A percentile compares a stretch with the other conserved stretches of the same genome.
Evolutionary conservation across 2,888 invertebrate species (phyloP).

Genomic region (Sphaeridia pumilis): DNA sequence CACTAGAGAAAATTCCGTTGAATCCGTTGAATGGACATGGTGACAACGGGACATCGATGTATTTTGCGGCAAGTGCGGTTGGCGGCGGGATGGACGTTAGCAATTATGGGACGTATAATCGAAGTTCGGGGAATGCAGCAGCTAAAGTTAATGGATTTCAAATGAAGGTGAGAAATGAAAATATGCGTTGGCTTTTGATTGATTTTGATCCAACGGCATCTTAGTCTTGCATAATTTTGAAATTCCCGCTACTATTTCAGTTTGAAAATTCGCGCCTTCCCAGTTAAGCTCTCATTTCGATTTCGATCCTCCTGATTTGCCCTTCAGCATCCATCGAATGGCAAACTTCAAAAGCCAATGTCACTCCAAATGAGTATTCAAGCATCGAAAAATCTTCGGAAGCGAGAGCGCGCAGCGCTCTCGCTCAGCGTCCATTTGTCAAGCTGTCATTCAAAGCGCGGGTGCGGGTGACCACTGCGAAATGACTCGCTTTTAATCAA

Average conservation of each 20-base stretch:
- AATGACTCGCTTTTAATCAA: conserved; percentile 32
- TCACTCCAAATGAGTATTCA: conserved; percentile 13
- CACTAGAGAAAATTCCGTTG: conserved; percentile 32
- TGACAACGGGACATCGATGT: too few relatives aligned
- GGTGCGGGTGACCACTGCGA: conserved; percentile 27
- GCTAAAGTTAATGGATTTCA: conserved; percentile 36
- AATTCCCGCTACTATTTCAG: too few relatives aligned
- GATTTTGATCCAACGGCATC: not conserved
- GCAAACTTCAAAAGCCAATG: not conserved
- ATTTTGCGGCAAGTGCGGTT: too few relatives aligned
- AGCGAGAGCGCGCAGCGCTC: not conserved
- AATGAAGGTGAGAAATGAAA: conserved; percentile 29
- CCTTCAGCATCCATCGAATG: not conserved
- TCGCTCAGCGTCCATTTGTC: conserved; percentile 29
- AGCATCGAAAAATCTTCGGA: not conserved
- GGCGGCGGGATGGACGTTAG: too few relatives aligned
- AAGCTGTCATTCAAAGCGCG: conserved; percentile 22
- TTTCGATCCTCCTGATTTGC: not conserved
- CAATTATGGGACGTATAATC: conserved; percentile 36
- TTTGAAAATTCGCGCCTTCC: too few relatives aligned
- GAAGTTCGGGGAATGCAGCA: too few relatives aligned
- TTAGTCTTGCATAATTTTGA: too few relatives aligned
- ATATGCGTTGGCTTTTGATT: not conserved
- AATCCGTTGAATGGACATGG: conserved; percentile 29
- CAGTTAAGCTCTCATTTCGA: too few relatives aligned